A percentile compares a stretch with the other conserved stretches of the same genome.
Conservation (phyloP, 2,113 vertebrate species). For the Macroglossus sobrinus region DNA sequence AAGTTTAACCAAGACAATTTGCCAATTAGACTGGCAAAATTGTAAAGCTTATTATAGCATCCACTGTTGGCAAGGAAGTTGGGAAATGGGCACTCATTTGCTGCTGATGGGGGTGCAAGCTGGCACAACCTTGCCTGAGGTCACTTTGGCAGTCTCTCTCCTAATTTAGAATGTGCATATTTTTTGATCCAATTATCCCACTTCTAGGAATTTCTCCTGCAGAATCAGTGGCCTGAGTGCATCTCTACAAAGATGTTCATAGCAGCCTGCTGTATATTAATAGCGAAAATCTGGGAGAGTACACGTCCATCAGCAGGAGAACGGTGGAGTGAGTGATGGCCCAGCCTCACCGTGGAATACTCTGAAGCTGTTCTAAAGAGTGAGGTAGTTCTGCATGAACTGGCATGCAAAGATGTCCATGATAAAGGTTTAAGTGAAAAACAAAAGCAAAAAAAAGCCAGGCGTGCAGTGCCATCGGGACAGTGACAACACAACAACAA, state of each 20-base stretch:
- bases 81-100: neutral
- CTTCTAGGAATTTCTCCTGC: constrained; percentile 72
- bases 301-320: neutral
- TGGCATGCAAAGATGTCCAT: neutral
- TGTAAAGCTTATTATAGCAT: constrained; percentile 57
- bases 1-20: constrained; percentile 58
- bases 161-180: constrained; percentile 63
- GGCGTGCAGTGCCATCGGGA: neutral
- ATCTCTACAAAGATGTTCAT: neutral
- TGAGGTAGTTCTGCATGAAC: neutral
- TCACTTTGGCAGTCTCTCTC: constrained; percentile 62
- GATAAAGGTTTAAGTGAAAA: neutral
- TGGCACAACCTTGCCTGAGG: constrained; percentile 54
- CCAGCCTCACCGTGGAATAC: neutral
- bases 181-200: constrained; percentile 66
- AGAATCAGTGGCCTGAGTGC: constrained; percentile 36
- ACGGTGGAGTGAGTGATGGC: neutral
- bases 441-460: neutral
- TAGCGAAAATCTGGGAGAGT: neutral
- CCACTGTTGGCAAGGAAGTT: constrained; percentile 47
- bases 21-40: constrained; percentile 46
- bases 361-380: neutral
- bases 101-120: neutral
- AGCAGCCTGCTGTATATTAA: neutral
- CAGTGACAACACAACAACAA: neutral